Percentiles rank a stretch among this genome's conserved stretches.
Evolutionary conservation across 2,797 vertebrate genomes (phyloP).

Genomic region (Nannoperca obscura): DNA sequence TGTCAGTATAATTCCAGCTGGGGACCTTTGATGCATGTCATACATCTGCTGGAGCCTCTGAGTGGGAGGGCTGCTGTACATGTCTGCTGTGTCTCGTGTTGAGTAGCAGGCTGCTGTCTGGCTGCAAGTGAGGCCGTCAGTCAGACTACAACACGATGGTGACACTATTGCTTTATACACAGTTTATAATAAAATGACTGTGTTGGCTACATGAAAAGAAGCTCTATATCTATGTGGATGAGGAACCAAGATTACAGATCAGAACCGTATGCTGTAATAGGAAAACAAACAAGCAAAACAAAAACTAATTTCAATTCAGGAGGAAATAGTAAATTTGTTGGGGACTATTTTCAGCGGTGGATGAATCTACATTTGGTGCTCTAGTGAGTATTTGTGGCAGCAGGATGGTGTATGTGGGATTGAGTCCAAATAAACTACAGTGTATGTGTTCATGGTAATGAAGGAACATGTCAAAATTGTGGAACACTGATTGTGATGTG

Average conservation of each 20-base stretch:
- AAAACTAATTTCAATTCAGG: not conserved
- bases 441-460: constrained; percentile 3
- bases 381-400: not conserved
- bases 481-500: not conserved
- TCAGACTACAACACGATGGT: not conserved
- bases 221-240: not conserved
- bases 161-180: not conserved
- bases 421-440: not conserved
- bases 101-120: not conserved
- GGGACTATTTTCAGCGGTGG: not conserved
- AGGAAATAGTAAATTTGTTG: not conserved
- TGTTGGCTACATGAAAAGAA: not conserved
- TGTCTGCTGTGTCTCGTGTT: not conserved
- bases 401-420: not conserved
- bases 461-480: not conserved
- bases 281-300: not conserved
- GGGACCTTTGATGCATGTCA: not conserved
- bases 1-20: not conserved
- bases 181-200: no score
- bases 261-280: not conserved
- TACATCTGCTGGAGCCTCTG: not conserved
- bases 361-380: constrained; percentile 6
- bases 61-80: not conserved
- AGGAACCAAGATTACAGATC: not conserved
- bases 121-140: not conserved